Evolutionary conservation across 2,113 vertebrate species (phyloP), one percentile per base, ranked within the genome.

Genomic region (Suricata suricatta): DNA sequence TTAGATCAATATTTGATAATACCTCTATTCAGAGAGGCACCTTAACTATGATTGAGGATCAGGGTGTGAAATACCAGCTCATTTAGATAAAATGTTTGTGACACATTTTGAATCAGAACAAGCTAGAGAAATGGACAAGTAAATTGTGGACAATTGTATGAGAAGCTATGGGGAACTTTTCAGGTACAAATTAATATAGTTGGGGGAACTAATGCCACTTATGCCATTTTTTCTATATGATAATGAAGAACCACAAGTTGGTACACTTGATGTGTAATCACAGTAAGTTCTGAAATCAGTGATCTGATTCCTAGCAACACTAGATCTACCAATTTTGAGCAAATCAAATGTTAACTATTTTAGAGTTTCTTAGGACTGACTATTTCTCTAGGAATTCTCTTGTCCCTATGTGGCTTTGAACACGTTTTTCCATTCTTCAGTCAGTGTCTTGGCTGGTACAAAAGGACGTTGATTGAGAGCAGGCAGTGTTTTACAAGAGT

Each of bases 401-500:
- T 74, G 66, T 63, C n/a, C 33, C 35, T 50, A 8, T 33, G 31
- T 90, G n/a, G 29, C 79, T 93, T 3, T 57, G 35, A 91, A 79
- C 71, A 50, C 6, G 68, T 52, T 93, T 95, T 57, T 96, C 14
- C 54, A n/a, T 86, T 92, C 63, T 81, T 47, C 2, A 95, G 66
- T 66, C 82, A 72, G 11, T 89, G 38, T 85, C n/a, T 76, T 80
- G 27, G 3, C 35, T 87, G 60, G 31, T 68, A 84, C 76, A 95
- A 95, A 95, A 85, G n/a, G 47, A n/a, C 84, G 80, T 87, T 85
- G 76, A 90, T 85, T 90, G 38, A 80, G 7, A 90, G 9, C 33
- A 92, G 6, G n/a, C 27, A 90, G 31, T 68, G 35, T 97, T 97
- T 95, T 83, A 89, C 31, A 82, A 79, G 83, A 90, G 87, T 88